phyloP scores from a whole-genome alignment of 2,888 invertebrate genomes.

The Melanotus villosus region DNA sequence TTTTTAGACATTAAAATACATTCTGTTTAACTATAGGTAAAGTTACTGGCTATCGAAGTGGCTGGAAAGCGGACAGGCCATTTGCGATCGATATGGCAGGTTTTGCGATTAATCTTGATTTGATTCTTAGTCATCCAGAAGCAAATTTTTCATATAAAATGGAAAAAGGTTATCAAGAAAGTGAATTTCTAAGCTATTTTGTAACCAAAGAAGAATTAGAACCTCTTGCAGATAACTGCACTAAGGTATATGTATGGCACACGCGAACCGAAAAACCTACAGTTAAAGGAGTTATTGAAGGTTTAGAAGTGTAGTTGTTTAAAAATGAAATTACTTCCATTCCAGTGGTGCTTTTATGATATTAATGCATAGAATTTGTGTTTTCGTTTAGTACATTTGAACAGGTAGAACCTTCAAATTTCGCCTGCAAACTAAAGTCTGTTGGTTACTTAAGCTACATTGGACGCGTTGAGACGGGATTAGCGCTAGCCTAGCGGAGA shows the following conservation, averaged over 20 bases:
- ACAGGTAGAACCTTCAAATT: no score
- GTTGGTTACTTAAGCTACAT: no score
- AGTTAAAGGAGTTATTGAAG: constrained; percentile 77
- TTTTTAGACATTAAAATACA: not conserved
- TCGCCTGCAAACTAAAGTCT: no score
- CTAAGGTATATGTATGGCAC: constrained; percentile 98
- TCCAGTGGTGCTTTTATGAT: constrained; percentile 36
- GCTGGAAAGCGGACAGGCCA: constrained; percentile 91
- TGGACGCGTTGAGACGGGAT: no score
- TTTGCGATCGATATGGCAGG: constrained; percentile 99
- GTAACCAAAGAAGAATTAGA: constrained; percentile 85
- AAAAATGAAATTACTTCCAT: constrained; percentile 31
- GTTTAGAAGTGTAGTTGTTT: constrained; percentile 61
- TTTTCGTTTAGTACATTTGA: not conserved
- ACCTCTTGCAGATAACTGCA: constrained; percentile 91
- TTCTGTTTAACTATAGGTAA: constrained; percentile 67
- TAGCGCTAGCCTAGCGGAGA: no score
- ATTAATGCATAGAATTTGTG: constrained; percentile 30
- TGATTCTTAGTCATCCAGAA: constrained; percentile 79
- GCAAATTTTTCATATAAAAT: constrained; percentile 88
- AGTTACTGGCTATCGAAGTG: constrained; percentile 78
- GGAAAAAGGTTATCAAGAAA: constrained; percentile 91
- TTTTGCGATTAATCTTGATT: constrained; percentile 87
- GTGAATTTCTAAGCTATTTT: constrained; percentile 84
- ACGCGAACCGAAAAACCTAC: constrained; percentile 94